Evolutionary conservation across 2,797 vertebrate genomes (phyloP).

Genomic region (Tangara arthus): DNA sequence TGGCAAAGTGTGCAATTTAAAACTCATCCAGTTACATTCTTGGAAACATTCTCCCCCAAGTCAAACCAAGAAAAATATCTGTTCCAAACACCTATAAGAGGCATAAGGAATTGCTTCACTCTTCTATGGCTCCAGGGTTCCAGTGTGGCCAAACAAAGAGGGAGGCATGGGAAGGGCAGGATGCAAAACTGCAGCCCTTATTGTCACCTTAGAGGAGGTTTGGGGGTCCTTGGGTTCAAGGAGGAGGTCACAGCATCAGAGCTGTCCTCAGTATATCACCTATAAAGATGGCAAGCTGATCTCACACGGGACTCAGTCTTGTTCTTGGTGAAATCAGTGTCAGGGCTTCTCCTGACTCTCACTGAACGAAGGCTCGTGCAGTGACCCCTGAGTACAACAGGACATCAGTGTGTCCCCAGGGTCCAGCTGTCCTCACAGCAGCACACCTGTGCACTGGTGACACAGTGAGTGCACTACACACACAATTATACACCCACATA

Average conservation of each 20-base stretch:
- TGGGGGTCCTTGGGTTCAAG: background rate
- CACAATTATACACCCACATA: background rate
- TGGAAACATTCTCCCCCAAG: background rate
- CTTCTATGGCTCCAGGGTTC: background rate
- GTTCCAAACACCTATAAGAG: background rate
- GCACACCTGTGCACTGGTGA: background rate
- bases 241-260: background rate
- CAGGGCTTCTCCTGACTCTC: background rate
- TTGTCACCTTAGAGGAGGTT: background rate
- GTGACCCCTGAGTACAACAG: fast-evolving
- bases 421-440: background rate
- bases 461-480: background rate
- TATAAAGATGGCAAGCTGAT: background rate
- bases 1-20: constrained; percentile 17
- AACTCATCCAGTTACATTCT: constrained; percentile 7
- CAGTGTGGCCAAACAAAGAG: background rate
- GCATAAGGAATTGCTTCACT: background rate
- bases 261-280: background rate
- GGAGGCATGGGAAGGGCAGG: fast-evolving
- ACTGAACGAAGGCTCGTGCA: background rate
- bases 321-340: background rate
- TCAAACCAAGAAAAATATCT: background rate
- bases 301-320: background rate
- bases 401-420: background rate
- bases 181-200: background rate